These are phyloP conservation scores for Gambelia wislizenii DNA, from an alignment of 2,797 vertebrate genomes.

Conservation along the genomic window DNA sequence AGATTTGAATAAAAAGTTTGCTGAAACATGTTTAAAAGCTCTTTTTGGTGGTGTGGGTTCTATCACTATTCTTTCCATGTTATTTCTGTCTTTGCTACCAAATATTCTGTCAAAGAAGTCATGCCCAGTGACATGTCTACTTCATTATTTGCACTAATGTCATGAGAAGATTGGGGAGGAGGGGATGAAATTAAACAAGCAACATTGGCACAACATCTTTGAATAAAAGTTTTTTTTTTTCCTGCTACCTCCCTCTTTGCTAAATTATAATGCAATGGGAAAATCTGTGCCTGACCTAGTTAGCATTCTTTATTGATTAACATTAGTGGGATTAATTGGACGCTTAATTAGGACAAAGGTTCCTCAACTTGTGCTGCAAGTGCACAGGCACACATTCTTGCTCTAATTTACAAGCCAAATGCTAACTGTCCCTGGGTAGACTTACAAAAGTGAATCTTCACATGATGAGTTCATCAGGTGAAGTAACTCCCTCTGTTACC, in stretches of 20 bases:
- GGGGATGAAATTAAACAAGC: neutral
- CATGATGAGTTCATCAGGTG: neutral
- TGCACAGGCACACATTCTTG: neutral
- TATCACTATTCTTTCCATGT: too few relatives aligned
- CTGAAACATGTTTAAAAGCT: too few relatives aligned
- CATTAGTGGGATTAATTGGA: slow-evolving; percentile 7
- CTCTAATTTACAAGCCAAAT: neutral
- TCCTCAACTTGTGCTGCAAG: neutral
- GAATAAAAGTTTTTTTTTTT: neutral
- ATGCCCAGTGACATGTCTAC: too few relatives aligned
- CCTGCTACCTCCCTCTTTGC: neutral
- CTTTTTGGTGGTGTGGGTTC: too few relatives aligned
- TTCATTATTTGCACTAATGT: neutral
- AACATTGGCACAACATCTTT: neutral
- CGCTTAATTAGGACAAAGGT: slow-evolving; percentile 11
- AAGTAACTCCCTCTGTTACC: neutral
- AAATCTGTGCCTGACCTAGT: neutral
- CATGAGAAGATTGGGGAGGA: neutral
- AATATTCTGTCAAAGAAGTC: too few relatives aligned
- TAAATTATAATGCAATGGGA: neutral
- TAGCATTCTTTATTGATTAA: slow-evolving; percentile 4
- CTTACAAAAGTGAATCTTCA: neutral
- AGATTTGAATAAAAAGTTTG: too few relatives aligned
- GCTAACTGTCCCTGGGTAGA: neutral
- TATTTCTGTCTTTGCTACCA: too few relatives aligned